Evolutionary conservation across 2,113 vertebrate species (phyloP).

Genomic region (Plestiodon gilberti): DNA sequence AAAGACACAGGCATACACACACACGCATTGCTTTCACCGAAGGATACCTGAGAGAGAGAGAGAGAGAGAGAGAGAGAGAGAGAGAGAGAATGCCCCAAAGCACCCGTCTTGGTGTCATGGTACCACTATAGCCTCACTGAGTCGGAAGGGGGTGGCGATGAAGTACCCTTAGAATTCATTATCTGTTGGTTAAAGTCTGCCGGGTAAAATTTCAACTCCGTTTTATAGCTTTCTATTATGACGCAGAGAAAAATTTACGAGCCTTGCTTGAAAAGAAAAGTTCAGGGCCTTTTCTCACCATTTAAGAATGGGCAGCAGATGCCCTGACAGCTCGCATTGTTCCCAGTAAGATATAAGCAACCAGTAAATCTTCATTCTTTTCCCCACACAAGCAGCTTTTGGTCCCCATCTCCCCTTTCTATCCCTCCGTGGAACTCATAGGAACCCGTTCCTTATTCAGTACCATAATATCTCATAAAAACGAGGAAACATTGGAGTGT

Average conservation of each 20-base stretch:
- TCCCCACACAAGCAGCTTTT: constrained; percentile 58
- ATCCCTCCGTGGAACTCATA: neutral
- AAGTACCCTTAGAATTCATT: constrained; percentile 73
- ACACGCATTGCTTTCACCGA: neutral
- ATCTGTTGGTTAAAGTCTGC: constrained; percentile 75
- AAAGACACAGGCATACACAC: neutral
- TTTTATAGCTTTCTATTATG: constrained; percentile 79
- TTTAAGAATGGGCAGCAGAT: constrained; percentile 76
- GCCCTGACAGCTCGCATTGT: constrained; percentile 79
- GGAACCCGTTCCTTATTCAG: constrained; percentile 44
- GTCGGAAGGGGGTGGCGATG: constrained; percentile 19
- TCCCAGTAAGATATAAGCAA: constrained; percentile 73
- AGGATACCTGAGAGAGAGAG: neutral
- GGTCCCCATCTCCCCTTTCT: constrained; percentile 20
- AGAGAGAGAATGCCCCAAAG: constrained; percentile 23
- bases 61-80: too few relatives aligned
- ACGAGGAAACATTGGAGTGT: constrained; percentile 61
- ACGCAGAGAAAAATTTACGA: constrained; percentile 78
- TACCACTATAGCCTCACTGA: neutral
- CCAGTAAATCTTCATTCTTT: constrained; percentile 70
- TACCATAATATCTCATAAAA: constrained; percentile 65
- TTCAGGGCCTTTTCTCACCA: constrained; percentile 78
- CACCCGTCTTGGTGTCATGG: constrained; percentile 30
- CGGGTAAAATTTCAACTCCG: constrained; percentile 77
- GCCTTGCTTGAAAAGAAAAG: constrained; percentile 73